Evolutionary conservation across 2,888 invertebrate species (phyloP).

Genomic region (Hedya salicella): DNA sequence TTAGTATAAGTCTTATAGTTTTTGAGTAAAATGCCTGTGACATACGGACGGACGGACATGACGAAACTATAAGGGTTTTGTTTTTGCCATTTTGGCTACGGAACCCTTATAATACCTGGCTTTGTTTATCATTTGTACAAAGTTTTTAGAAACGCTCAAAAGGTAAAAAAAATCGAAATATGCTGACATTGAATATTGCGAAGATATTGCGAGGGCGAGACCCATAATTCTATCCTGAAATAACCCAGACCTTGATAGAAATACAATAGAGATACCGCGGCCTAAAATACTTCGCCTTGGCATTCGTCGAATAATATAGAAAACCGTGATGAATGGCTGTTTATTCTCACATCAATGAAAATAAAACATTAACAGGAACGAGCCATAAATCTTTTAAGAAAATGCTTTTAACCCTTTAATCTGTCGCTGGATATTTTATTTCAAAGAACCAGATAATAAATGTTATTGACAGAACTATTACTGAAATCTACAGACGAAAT

Average conservation of each 20-base stretch:
- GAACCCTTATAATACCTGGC: too few species aligned
- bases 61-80: too few species aligned
- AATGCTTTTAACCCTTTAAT: constrained; percentile 15
- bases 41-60: too few species aligned
- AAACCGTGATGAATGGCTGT: constrained; percentile 14
- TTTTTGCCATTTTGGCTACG: too few species aligned
- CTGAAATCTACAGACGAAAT: background rate
- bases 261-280: constrained; percentile 10
- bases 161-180: too few species aligned
- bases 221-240: constrained; percentile 14
- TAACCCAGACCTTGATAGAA: constrained; percentile 24
- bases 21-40: too few species aligned
- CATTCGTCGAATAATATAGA: constrained; percentile 26
- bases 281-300: constrained; percentile 22
- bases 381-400: constrained; percentile 2
- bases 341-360: constrained; percentile 33
- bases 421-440: background rate
- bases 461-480: background rate
- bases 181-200: too few species aligned
- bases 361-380: constrained; percentile 10
- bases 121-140: too few species aligned
- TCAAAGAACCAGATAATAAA: background rate
- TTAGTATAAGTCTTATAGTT: too few species aligned
- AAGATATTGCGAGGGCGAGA: too few species aligned
- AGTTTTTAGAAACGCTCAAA: too few species aligned